Evolutionary conservation across 2,113 vertebrate species (phyloP).

Genomic region (Sinocyclocheilus anophthalmus): DNA sequence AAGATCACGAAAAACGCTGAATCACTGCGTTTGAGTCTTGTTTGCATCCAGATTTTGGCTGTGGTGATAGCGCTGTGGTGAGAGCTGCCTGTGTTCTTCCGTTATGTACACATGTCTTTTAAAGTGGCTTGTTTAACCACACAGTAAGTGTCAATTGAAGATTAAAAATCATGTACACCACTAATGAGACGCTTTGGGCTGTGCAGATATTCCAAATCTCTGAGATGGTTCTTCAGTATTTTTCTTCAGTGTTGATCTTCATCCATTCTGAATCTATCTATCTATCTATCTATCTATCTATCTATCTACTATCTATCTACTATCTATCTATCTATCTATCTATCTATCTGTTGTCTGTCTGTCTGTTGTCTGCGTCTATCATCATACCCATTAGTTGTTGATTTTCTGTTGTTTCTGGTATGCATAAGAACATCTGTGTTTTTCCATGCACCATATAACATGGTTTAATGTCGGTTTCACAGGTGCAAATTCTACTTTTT

Average conservation of each 20-base stretch:
- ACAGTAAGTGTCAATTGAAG: neutral
- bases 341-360: neutral
- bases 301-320: no score
- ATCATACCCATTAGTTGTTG: neutral
- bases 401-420: neutral
- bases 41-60: slow-evolving; percentile 22
- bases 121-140: slow-evolving; percentile 19
- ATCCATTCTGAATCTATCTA: neutral
- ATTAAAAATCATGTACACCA: neutral
- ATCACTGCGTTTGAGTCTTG: slow-evolving; percentile 11
- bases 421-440: neutral
- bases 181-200: neutral
- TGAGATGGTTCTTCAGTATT: neutral
- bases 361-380: neutral
- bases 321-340: neutral
- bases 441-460: neutral
- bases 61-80: neutral
- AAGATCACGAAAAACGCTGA: neutral
- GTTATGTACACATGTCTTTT: slow-evolving; percentile 1
- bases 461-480: neutral
- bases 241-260: neutral
- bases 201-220: neutral
- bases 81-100: slow-evolving; percentile 16
- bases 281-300: no score
- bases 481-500: neutral